Percentiles rank a stretch among this genome's conserved stretches.
phyloP scores from a whole-genome alignment of 2,797 vertebrate species.

The Hippoglossus hippoglossus region DNA sequence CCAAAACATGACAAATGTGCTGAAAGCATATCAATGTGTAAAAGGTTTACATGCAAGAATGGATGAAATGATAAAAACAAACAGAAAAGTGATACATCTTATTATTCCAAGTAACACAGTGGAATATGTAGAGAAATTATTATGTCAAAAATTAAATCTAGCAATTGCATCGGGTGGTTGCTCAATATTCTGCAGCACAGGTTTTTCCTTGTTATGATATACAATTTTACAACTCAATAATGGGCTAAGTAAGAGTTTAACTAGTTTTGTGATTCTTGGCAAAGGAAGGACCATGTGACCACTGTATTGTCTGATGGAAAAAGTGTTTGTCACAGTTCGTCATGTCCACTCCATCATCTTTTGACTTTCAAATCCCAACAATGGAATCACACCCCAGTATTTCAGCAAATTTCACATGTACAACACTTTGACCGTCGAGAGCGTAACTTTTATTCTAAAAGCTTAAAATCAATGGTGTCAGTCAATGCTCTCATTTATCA shows the following conservation, averaged over 20 bases:
- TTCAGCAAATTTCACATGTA: background rate
- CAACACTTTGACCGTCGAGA: background rate
- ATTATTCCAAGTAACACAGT: background rate
- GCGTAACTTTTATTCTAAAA: slow-evolving; percentile 9
- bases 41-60: background rate
- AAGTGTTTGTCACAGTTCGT: too few relatives aligned
- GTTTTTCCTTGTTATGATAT: too few relatives aligned
- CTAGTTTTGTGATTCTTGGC: too few relatives aligned
- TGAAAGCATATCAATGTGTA: background rate
- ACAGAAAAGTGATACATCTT: background rate
- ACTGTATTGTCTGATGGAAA: too few relatives aligned
- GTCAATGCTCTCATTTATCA: slow-evolving; percentile 36
- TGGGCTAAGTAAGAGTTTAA: too few relatives aligned
- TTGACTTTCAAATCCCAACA: background rate
- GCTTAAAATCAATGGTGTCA: slow-evolving; percentile 28
- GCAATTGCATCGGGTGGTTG: too few relatives aligned
- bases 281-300: too few relatives aligned
- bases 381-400: background rate
- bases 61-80: background rate
- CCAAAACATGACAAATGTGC: slow-evolving; percentile 22
- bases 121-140: background rate
- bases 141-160: too few relatives aligned
- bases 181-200: too few relatives aligned
- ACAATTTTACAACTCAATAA: too few relatives aligned
- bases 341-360: too few relatives aligned